Base-by-base conservation (phyloP, 2,797 vertebrate genomes). In the Protosalanx chinensis region DNA sequence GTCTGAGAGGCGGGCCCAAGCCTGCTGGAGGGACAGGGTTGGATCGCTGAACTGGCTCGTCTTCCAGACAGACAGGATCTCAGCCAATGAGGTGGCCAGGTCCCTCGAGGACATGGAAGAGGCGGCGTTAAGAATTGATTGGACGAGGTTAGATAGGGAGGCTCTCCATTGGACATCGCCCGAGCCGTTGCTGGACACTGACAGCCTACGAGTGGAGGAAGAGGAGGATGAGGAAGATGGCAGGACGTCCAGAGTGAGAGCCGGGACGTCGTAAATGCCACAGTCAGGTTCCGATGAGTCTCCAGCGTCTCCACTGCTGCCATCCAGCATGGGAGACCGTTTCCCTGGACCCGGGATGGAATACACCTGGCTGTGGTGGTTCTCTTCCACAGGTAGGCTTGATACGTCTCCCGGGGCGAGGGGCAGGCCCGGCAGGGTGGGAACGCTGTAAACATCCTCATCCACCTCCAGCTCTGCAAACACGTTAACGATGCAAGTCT, bases 201-300 rank as follows among this genome's bases (percentile, higher is more conserved):
- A 94, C 20, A 92, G 90, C 49, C 93, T 91, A 53, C 90, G 92
- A 0, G 87, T 88, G 0, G 88, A 91, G 71, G 88, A 90, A 29
- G 91, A 89, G 5, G 91, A 89, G 2, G 71, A 68, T 1, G 64
- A 64, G 0, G 88, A 91, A 4, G 79, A 73, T 0, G 90, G 80
- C 32, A 91, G 86, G 67, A 82, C 65, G 66, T 95, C 93, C 0
- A 88, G 33, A 6, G 83, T 85, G 72, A 92, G 85, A 30, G 95
- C 89, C 0, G 95, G 95, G 87, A 96, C 93, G 33, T 96, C 95
- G 0, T 96, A 96, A 82, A 96, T 92, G 77, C 92, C 94, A 2
- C 93, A 87, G 66, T 93, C 91, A 0, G 77, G 74, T 72, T 93
- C 92, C 0, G 79, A 86, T 0, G 84, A 74, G 60, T 87, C 82